These are phyloP conservation scores for Labeo catla DNA, from an alignment of 2,113 vertebrate genomes.

Conservation along the genomic window DNA sequence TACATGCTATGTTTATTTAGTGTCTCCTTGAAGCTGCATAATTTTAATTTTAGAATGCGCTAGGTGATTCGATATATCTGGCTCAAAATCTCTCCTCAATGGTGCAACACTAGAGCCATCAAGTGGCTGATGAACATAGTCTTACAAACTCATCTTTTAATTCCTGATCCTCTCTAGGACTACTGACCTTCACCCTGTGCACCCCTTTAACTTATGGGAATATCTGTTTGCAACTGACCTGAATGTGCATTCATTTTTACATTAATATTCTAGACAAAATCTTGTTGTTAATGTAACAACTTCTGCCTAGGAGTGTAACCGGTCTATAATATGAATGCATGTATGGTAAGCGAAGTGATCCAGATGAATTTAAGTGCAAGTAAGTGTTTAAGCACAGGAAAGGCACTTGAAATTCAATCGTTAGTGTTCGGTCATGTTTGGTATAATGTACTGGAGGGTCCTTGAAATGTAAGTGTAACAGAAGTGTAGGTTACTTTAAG, in stretches of 20 bases:
- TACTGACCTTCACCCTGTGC: not conserved
- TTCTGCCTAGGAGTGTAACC: not conserved
- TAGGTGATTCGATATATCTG: not conserved
- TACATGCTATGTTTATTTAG: constrained; percentile 8
- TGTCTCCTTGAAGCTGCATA: not conserved
- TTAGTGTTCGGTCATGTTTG: not conserved
- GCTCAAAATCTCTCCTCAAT: not conserved
- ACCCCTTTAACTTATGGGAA: not conserved
- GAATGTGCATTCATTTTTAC: not conserved
- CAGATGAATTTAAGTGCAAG: not conserved
- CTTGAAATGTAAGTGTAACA: not conserved
- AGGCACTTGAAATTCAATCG: not conserved
- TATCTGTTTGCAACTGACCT: not conserved
- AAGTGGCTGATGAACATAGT: constrained; percentile 38
- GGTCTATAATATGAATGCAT: not conserved
- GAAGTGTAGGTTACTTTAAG: not conserved
- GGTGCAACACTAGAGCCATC: constrained; percentile 54
- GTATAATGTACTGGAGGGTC: not conserved
- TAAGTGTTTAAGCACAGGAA: not conserved
- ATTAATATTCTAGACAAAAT: not conserved
- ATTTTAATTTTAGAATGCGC: not conserved
- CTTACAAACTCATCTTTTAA: not conserved
- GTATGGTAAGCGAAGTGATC: not conserved
- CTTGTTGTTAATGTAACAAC: not conserved
- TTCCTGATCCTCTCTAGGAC: not conserved